These are phyloP conservation scores for Progne subis DNA, from an alignment of 2,113 vertebrate species.

Conservation along the genomic window DNA sequence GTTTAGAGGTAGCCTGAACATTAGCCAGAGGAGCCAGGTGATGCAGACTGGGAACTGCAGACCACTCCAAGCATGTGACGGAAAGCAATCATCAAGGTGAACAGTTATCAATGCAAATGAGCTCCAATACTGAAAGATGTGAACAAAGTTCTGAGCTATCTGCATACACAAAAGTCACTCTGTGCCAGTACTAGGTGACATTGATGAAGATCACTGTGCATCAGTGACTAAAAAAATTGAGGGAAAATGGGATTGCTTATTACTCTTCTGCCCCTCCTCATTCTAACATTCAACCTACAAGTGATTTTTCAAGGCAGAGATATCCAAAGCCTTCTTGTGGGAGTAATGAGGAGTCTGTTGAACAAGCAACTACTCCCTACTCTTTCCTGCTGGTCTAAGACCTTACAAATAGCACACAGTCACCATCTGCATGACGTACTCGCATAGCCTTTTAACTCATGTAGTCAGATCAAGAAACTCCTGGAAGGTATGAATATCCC, in stretches of 20 bases:
- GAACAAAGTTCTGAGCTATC: not conserved
- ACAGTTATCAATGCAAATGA: not conserved
- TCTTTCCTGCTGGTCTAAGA: not conserved
- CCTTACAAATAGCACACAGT: not conserved
- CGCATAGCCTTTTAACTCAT: not conserved
- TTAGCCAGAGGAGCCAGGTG: not conserved
- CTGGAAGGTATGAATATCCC: not conserved
- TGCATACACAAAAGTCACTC: not conserved
- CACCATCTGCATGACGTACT: not conserved
- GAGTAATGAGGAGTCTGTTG: not conserved
- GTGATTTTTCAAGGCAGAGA: not conserved
- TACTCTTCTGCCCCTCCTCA: not conserved
- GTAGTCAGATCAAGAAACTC: not conserved
- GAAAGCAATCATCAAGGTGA: not conserved
- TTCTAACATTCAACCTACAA: not conserved
- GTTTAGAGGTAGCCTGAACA: not conserved
- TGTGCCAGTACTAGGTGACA: not conserved
- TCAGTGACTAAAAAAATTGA: not conserved
- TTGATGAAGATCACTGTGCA: not conserved
- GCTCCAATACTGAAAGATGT: not conserved
- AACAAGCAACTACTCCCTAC: not conserved
- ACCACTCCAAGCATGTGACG: not conserved
- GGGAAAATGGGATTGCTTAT: not conserved
- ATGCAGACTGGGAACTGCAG: not conserved
- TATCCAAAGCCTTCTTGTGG: not conserved